Evolutionary conservation across 2,113 vertebrate species (phyloP), one percentile per base, ranked within the genome.

Genomic region (Balaenoptera acutorostrata): DNA sequence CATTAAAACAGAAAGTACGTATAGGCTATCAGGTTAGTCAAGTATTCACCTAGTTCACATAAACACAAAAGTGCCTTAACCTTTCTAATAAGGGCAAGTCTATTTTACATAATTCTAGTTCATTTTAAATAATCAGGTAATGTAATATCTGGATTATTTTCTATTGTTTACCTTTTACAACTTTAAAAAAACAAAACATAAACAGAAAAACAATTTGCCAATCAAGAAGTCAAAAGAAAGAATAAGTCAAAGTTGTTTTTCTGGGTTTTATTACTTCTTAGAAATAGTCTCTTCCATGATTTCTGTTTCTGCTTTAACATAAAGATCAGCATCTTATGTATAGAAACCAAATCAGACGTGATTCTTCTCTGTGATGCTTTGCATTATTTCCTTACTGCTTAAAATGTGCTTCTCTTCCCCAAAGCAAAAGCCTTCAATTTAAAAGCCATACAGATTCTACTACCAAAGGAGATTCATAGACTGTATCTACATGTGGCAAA

Each of bases 271-370:
- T 93, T 78, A 86, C 0, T 9, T 81, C 85, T 97, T 33, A 92
- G 33, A 97, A 97, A 57, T 31, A 90, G 88, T 66, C 17, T 44
- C 78, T 9, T 84, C 83, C 71, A 36, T 92, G 91, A 96, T 80
- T 97, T 96, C 85, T 66, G 7, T 66, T 61, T 96, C 97, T 95
- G 52, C 41, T 95, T 92, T 81, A 98, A 86, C 80, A 89, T 89
- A 91, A 89, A 97, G 17, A 57, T 96, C 85, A 94, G 17, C 55
- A 96, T 89, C 55, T 98, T 84, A 80, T 63, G 18, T 82, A 96
- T 27, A 93, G 8, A 97, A 77, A 52, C n/a, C 52, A 98, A 93
- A 97, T 81, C 72, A 94, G 4, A 82, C 17, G 9, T 93, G 55
- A 44, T 96, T 88, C 94, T 96, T 96, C 93, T 97, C 85, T 96